Evolutionary conservation across 2,888 invertebrate genomes (phyloP).

Genomic region (Tiliacea citrago): DNA sequence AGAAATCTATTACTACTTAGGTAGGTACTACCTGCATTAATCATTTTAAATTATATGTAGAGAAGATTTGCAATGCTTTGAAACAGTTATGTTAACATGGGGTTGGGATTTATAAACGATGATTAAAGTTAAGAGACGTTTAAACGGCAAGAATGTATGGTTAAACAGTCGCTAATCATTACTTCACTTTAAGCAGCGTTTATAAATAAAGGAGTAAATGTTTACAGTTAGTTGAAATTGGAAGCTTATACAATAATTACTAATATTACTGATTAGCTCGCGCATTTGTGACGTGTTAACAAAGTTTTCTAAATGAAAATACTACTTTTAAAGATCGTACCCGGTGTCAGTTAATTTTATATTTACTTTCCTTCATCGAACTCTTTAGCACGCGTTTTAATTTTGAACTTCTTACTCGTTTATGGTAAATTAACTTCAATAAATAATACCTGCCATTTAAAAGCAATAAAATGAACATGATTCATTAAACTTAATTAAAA

Average conservation of each 20-base stretch:
- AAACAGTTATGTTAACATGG: not conserved
- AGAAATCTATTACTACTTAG: not conserved
- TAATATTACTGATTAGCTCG: not conserved
- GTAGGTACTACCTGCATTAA: not conserved
- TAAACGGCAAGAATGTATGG: too few species aligned
- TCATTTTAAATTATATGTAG: not conserved
- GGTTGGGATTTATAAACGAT: too few species aligned
- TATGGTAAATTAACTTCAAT: not conserved
- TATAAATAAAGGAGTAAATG: too few species aligned
- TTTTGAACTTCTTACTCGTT: not conserved
- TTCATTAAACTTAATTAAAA: too few species aligned
- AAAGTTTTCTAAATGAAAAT: too few species aligned
- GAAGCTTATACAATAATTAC: not conserved
- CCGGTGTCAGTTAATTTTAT: not conserved
- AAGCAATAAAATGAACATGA: not conserved
- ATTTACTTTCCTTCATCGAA: not conserved
- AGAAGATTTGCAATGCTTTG: too few species aligned
- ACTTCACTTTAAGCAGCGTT: too few species aligned
- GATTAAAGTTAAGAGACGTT: too few species aligned
- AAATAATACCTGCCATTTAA: not conserved
- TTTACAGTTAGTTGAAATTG: not conserved
- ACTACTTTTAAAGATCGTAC: not conserved
- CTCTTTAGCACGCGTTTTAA: not conserved
- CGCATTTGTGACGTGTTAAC: not conserved
- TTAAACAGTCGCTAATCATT: too few species aligned